Evolutionary conservation across 2,888 invertebrate genomes (phyloP).

Genomic region (Andrena bucephala): DNA sequence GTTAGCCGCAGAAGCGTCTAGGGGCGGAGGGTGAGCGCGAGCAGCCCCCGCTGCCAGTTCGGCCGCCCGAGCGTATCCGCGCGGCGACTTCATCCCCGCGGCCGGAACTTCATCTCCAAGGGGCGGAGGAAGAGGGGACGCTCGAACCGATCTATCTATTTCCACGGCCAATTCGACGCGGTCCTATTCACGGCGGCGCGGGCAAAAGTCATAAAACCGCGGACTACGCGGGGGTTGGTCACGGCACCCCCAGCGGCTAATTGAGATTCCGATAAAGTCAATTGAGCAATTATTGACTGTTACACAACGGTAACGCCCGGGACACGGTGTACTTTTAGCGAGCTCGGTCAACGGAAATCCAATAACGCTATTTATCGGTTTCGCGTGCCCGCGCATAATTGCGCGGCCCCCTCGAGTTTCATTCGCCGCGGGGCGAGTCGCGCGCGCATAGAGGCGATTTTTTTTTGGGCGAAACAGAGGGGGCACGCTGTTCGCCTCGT

Average conservation of each 20-base stretch:
- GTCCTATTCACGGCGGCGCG: background rate
- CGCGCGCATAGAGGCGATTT: no score
- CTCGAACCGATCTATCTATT: slow-evolving; percentile 33
- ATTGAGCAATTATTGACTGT: slow-evolving; percentile 53
- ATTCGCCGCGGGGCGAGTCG: no score
- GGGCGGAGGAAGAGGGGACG: slow-evolving; percentile 23
- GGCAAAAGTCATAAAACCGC: slow-evolving; percentile 40
- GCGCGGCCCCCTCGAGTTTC: background rate
- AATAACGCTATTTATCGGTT: slow-evolving; percentile 12
- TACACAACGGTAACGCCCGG: slow-evolving; percentile 10
- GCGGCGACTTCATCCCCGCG: slow-evolving; percentile 34
- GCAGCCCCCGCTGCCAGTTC: background rate
- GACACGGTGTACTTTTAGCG: slow-evolving; percentile 34
- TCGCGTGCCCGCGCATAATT: slow-evolving; percentile 11
- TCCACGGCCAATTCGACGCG: slow-evolving; percentile 46
- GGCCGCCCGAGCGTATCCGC: slow-evolving; percentile 29
- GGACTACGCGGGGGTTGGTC: background rate
- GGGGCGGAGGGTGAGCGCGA: slow-evolving; percentile 65
- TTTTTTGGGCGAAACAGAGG: no score
- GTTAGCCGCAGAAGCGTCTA: slow-evolving; percentile 72
- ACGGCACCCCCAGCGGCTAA: slow-evolving; percentile 9
- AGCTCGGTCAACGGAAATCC: slow-evolving; percentile 16
- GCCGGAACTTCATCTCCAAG: slow-evolving; percentile 53
- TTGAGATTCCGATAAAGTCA: slow-evolving; percentile 49
- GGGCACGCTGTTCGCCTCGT: no score